These are phyloP conservation scores for Ceratosolen fusciceps DNA, from an alignment of 1,140 invertebrate genomes.

Conservation along the genomic window DNA sequence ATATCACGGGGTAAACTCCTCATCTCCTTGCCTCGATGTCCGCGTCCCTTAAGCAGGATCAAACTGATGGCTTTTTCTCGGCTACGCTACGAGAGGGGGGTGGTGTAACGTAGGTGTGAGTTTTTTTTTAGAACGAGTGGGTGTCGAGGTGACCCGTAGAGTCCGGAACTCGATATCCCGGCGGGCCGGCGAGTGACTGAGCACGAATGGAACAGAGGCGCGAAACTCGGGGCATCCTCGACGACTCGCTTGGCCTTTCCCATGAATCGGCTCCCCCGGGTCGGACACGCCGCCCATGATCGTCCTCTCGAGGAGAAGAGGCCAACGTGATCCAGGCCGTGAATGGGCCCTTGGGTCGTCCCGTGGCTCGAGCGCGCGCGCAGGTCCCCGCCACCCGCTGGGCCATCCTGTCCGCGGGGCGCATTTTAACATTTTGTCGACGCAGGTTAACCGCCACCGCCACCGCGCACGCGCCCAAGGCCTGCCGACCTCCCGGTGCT, in stretches of 20 bases:
- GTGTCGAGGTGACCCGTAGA: too few species aligned
- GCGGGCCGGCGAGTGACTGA: too few species aligned
- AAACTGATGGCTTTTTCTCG: too few species aligned
- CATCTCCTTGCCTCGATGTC: too few species aligned
- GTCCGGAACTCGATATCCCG: too few species aligned
- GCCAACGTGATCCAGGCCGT: slow-evolving; percentile 29
- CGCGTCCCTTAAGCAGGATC: too few species aligned
- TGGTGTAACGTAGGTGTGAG: too few species aligned
- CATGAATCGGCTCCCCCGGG: slow-evolving; percentile 59
- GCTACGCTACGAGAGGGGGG: too few species aligned
- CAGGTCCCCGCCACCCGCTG: slow-evolving; percentile 55
- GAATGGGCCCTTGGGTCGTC: slow-evolving; percentile 63
- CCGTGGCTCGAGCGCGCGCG: slow-evolving; percentile 54
- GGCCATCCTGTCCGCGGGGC: slow-evolving; percentile 54
- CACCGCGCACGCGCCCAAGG: neutral
- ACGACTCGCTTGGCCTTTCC: slow-evolving; percentile 54
- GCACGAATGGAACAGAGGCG: neutral
- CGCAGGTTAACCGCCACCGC: slow-evolving; percentile 56
- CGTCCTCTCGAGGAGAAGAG: slow-evolving; percentile 43
- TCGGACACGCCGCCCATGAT: slow-evolving; percentile 55
- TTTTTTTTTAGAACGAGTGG: too few species aligned
- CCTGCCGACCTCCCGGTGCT: neutral
- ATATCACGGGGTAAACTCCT: too few species aligned
- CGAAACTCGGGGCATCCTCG: slow-evolving; percentile 49
- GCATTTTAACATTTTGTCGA: too few species aligned